Conservation (phyloP, 2,797 vertebrate genomes). For the Nasua narica region DNA sequence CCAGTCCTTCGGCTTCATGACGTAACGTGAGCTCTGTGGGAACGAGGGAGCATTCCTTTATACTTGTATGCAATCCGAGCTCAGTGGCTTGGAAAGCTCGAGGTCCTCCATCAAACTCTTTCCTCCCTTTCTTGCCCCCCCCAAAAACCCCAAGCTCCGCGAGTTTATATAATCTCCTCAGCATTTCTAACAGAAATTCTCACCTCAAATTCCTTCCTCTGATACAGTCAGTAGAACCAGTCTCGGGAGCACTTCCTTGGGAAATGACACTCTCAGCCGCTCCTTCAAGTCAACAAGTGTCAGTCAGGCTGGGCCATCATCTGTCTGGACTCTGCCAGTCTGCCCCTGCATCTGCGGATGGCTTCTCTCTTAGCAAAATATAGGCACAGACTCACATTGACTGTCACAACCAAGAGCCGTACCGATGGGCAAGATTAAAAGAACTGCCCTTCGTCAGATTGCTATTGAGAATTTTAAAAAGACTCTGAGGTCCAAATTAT, state of each 20-base stretch:
- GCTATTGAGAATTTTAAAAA: background rate
- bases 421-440: background rate
- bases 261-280: constrained; percentile 35
- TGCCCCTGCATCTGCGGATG: constrained; percentile 36
- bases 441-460: background rate
- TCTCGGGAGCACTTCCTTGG: constrained; percentile 20
- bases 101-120: constrained; percentile 76
- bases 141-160: background rate
- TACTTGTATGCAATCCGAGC: constrained; percentile 80
- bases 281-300: constrained; percentile 69
- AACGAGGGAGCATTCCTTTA: constrained; percentile 84
- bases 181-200: constrained; percentile 78
- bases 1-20: constrained; percentile 71
- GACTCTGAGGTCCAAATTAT: constrained; percentile 53
- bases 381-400: background rate
- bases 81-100: constrained; percentile 79
- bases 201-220: constrained; percentile 76
- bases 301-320: constrained; percentile 54
- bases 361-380: background rate
- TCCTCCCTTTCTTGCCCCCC: background rate
- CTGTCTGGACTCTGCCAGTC: background rate
- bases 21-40: constrained; percentile 86
- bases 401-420: background rate
- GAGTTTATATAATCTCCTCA: constrained; percentile 80
- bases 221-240: background rate